Conservation (phyloP, 1,140 invertebrate species). For the Trachymyrmex cornetzi region DNA sequence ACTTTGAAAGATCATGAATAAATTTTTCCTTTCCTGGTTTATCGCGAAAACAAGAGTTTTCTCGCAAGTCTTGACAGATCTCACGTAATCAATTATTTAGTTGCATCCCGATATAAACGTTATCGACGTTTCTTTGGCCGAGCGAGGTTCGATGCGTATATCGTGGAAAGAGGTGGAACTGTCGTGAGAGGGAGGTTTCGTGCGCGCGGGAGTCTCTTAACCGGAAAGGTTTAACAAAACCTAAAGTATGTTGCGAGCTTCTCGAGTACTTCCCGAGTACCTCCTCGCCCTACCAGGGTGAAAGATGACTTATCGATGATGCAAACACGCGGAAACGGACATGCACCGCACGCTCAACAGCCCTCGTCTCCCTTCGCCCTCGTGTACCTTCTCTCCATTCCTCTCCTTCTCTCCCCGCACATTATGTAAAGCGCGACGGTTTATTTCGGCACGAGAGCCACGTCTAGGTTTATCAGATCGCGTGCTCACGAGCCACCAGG, state of each 20-base stretch:
- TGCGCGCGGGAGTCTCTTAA: slow-evolving; percentile 44
- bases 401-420: slow-evolving; percentile 71
- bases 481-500: slow-evolving; percentile 81
- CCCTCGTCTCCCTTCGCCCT: slow-evolving; percentile 27
- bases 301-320: slow-evolving; percentile 73
- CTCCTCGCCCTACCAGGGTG: not conserved
- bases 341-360: slow-evolving; percentile 57
- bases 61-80: not conserved
- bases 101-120: slow-evolving; percentile 3
- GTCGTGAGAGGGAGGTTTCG: not conserved
- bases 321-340: slow-evolving; percentile 71
- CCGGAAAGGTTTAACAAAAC: slow-evolving; percentile 66
- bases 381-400: slow-evolving; percentile 6
- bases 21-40: not conserved
- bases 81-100: not conserved
- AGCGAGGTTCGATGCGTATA: slow-evolving; percentile 47
- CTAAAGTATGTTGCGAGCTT: slow-evolving; percentile 62
- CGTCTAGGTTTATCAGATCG: slow-evolving; percentile 84
- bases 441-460: slow-evolving; percentile 84
- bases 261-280: slow-evolving; percentile 8
- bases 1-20: not conserved
- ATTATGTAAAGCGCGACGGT: slow-evolving; percentile 85
- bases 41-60: not conserved
- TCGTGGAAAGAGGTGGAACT: not conserved
- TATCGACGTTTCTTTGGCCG: slow-evolving; percentile 24